Conservation (phyloP, 1,140 invertebrate species). For the Neodiprion fabricii region DNA sequence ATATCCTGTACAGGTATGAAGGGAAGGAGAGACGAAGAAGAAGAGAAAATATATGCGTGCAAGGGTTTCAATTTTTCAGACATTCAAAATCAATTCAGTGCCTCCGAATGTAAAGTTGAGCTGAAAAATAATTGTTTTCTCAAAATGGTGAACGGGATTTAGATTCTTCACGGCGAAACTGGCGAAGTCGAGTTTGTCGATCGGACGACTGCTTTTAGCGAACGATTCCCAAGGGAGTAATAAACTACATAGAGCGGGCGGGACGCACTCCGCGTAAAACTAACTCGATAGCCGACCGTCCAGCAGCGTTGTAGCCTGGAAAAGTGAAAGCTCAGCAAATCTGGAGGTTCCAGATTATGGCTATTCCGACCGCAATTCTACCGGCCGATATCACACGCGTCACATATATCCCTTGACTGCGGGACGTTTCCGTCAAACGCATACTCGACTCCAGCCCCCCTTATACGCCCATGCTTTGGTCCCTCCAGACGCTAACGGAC, state of each 20-base stretch:
- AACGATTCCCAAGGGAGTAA: slow-evolving; percentile 25
- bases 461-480: slow-evolving; percentile 3
- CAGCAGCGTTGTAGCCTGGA: slow-evolving; percentile 16
- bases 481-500: neutral
- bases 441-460: slow-evolving; percentile 20
- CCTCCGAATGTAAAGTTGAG: too few relatives aligned
- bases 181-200: neutral
- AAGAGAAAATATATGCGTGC: too few relatives aligned
- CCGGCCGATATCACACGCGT: slow-evolving; percentile 16
- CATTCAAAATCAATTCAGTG: too few relatives aligned
- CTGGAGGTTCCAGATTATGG: neutral
- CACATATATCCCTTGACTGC: slow-evolving; percentile 26
- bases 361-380: slow-evolving; percentile 2
- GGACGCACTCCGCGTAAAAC: slow-evolving; percentile 34
- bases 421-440: slow-evolving; percentile 26
- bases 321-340: slow-evolving; percentile 45
- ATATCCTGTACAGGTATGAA: too few relatives aligned
- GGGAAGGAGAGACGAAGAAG: too few relatives aligned
- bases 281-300: slow-evolving; percentile 16
- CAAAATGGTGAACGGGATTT: too few relatives aligned
- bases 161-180: neutral
- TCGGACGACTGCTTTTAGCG: slow-evolving; percentile 17
- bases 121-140: neutral
- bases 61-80: too few relatives aligned
- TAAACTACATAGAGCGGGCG: slow-evolving; percentile 33